Percentiles rank a stretch among this genome's conserved stretches.
Conservation (phyloP, 2,888 invertebrate species). For the Aphidoletes aphidimyza region DNA sequence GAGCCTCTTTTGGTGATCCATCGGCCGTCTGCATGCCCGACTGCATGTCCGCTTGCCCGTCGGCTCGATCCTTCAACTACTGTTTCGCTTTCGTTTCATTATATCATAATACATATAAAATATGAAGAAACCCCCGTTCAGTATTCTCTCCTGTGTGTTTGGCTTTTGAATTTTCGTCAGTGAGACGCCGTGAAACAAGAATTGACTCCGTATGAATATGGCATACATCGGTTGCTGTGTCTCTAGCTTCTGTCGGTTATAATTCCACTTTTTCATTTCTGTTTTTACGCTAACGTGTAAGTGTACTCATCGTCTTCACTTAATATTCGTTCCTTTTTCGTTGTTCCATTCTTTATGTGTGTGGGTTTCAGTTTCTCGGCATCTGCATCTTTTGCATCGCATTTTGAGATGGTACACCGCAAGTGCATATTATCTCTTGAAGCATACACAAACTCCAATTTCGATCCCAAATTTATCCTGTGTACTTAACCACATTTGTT, state of each 20-base stretch:
- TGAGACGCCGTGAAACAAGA: too few species aligned
- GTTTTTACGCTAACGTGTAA: too few species aligned
- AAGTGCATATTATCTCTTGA: slow-evolving; percentile 25
- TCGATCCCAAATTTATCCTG: slow-evolving; percentile 22
- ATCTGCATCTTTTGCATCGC: neutral
- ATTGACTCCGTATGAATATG: too few species aligned
- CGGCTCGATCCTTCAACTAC: too few species aligned
- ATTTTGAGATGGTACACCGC: slow-evolving; percentile 29
- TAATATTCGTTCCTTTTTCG: slow-evolving; percentile 17
- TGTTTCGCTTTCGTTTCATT: too few species aligned
- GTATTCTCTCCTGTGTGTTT: slow-evolving; percentile 19
- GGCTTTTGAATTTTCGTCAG: slow-evolving; percentile 48
- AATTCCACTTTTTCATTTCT: too few species aligned
- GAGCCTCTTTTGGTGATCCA: too few species aligned
- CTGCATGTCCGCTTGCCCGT: too few species aligned
- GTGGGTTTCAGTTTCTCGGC: too few species aligned
- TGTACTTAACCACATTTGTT: slow-evolving; percentile 38
- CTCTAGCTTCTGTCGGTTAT: too few species aligned
- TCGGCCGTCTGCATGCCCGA: too few species aligned
- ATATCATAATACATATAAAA: neutral
- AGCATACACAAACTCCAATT: slow-evolving; percentile 22
- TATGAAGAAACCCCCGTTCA: neutral
- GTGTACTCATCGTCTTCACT: slow-evolving; percentile 5
- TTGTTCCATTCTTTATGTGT: neutral
- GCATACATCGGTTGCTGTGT: too few species aligned